These are phyloP conservation scores for Neolamprologus variostigma DNA, from an alignment of 2,113 vertebrate genomes.

Conservation along the genomic window DNA sequence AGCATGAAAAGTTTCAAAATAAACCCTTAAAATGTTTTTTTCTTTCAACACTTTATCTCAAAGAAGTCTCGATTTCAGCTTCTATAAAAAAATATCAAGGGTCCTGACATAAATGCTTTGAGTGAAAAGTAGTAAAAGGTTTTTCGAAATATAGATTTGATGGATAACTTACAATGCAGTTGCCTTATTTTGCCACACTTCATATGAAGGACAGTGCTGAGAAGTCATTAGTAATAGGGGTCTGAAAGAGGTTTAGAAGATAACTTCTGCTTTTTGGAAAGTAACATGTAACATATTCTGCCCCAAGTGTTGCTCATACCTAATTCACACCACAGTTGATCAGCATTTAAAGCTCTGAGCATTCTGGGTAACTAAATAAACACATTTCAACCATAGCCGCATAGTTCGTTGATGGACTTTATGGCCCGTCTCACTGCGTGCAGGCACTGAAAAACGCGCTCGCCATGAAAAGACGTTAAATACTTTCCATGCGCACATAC, in stretches of 20 bases:
- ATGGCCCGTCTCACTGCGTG: conserved; percentile 19
- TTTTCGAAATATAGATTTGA: not conserved
- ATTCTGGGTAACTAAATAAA: conserved; percentile 49
- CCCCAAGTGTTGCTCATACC: not conserved
- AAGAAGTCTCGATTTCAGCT: not conserved
- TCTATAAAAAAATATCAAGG: not conserved
- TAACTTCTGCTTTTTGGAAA: not conserved
- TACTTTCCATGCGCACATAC: conserved; percentile 44
- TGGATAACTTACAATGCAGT: not conserved
- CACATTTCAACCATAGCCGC: conserved; percentile 21
- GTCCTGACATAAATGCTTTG: not conserved
- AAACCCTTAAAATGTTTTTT: not conserved
- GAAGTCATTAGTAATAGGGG: not conserved
- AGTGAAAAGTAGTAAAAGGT: not conserved
- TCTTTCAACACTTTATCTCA: not conserved
- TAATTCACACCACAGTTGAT: not conserved
- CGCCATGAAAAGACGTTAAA: conserved; percentile 38
- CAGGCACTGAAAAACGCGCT: conserved; percentile 34
- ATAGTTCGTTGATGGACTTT: conserved; percentile 42
- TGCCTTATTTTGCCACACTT: not conserved
- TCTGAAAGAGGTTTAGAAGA: not conserved
- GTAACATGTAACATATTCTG: not conserved
- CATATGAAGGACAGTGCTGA: not conserved
- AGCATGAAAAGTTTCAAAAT: not conserved
- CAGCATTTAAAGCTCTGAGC: conserved; percentile 1